phyloP scores from a whole-genome alignment of 2,797 vertebrate species.

The Pangasius sanitwongsei region DNA sequence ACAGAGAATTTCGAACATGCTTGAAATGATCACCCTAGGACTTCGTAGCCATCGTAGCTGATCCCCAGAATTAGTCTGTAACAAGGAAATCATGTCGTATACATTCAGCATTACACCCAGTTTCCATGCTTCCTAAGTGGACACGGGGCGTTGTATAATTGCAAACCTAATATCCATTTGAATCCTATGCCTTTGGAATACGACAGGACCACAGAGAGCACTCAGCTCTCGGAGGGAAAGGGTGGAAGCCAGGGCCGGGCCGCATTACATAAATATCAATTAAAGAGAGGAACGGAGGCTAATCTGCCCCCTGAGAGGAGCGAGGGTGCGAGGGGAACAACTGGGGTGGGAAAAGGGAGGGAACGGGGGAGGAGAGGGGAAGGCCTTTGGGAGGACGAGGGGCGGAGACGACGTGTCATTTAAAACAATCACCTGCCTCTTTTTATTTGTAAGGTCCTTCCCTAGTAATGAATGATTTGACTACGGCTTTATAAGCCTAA shows the following conservation, averaged over 20 bases:
- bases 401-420: constrained; percentile 50
- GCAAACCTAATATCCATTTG: constrained; percentile 46
- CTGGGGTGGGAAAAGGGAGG: constrained; percentile 40
- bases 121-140: neutral
- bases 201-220: constrained; percentile 59
- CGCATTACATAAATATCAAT: constrained; percentile 79
- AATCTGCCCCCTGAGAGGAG: constrained; percentile 57
- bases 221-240: constrained; percentile 66
- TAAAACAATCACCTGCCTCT: constrained; percentile 56
- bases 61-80: neutral
- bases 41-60: neutral
- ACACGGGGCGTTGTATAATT: constrained; percentile 44
- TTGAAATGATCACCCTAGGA: neutral
- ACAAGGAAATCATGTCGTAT: neutral
- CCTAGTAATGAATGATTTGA: constrained; percentile 9
- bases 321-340: constrained; percentile 38
- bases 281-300: constrained; percentile 57
- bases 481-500: neutral
- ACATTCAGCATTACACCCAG: neutral
- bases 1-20: neutral
- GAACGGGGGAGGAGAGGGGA: constrained; percentile 25
- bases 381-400: constrained; percentile 20
- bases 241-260: constrained; percentile 66
- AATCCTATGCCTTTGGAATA: constrained; percentile 45
- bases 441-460: constrained; percentile 31